Percentiles rank a stretch among this genome's conserved stretches.
Conservation (phyloP, 2,113 vertebrate species). For the Stigmatopora argus region DNA sequence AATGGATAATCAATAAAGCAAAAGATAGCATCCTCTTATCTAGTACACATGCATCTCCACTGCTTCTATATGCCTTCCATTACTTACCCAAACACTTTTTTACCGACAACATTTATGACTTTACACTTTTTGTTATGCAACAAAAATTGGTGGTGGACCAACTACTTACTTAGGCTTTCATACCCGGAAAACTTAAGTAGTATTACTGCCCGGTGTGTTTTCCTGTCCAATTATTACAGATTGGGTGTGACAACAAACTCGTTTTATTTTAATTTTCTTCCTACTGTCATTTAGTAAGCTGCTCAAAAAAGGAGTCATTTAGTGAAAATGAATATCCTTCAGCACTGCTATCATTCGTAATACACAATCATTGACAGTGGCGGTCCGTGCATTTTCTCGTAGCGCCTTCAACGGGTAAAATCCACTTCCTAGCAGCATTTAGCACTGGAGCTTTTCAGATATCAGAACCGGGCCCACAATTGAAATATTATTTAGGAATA, state of each 20-base stretch:
- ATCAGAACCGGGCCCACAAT: too few relatives aligned
- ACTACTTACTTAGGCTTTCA: background rate
- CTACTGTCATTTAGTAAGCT: too few relatives aligned
- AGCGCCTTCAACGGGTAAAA: too few relatives aligned
- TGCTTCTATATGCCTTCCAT: conserved; percentile 9
- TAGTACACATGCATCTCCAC: conserved; percentile 14
- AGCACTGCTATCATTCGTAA: too few relatives aligned
- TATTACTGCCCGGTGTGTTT: background rate
- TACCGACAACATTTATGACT: conserved; percentile 6
- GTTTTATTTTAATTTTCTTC: background rate
- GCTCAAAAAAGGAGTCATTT: too few relatives aligned
- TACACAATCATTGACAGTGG: too few relatives aligned
- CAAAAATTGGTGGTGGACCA: background rate
- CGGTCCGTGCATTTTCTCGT: too few relatives aligned
- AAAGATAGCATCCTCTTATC: conserved; percentile 31
- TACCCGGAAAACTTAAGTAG: background rate
- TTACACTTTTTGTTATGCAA: background rate
- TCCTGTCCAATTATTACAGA: background rate
- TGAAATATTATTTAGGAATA: too few relatives aligned
- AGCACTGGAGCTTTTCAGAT: too few relatives aligned
- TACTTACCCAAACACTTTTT: background rate
- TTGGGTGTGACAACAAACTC: background rate
- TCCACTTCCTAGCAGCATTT: too few relatives aligned
- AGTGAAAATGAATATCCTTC: too few relatives aligned
- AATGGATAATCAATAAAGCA: conserved; percentile 47